phyloP scores from a whole-genome alignment of 2,113 vertebrate species.

The Saguinus midas region DNA sequence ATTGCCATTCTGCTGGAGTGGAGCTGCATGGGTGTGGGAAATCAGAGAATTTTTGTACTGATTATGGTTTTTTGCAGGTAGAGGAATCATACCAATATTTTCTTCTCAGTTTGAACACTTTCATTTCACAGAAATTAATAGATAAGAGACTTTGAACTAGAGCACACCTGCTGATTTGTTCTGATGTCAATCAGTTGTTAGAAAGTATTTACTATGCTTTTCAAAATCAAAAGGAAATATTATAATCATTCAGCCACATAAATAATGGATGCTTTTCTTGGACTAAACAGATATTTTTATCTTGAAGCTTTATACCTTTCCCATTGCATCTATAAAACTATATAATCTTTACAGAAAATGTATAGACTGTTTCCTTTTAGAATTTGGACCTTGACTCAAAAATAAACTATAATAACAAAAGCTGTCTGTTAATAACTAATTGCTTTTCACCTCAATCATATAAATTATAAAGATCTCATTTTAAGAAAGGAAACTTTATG shows the following conservation, averaged over 20 bases:
- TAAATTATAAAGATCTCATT: not conserved
- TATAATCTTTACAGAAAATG: conserved; percentile 38
- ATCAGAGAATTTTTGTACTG: conserved; percentile 60
- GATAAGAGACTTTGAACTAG: conserved; percentile 49
- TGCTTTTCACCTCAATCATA: not conserved
- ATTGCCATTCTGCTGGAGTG: conserved; percentile 45
- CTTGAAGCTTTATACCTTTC: conserved; percentile 30
- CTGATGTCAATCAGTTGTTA: conserved; percentile 54
- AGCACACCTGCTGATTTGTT: conserved; percentile 64
- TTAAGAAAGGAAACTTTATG: not conserved
- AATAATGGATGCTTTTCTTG: conserved; percentile 26
- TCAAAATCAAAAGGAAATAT: conserved; percentile 66
- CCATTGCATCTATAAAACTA: not conserved
- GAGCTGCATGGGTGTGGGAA: conserved; percentile 20
- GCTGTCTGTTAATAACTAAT: not conserved
- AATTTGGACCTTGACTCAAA: conserved; percentile 14
- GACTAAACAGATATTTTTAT: conserved; percentile 52
- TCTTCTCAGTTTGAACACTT: conserved; percentile 60
- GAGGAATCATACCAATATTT: conserved; percentile 50
- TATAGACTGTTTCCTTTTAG: conserved; percentile 17
- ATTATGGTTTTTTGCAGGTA: conserved; percentile 23
- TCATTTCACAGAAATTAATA: conserved; percentile 65
- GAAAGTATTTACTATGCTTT: conserved; percentile 57
- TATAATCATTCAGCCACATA: conserved; percentile 49
- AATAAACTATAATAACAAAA: not conserved